Evolutionary conservation across 2,888 invertebrate species (phyloP), one percentile per base, ranked within the genome.

Genomic region (Limnephilus marmoratus): DNA sequence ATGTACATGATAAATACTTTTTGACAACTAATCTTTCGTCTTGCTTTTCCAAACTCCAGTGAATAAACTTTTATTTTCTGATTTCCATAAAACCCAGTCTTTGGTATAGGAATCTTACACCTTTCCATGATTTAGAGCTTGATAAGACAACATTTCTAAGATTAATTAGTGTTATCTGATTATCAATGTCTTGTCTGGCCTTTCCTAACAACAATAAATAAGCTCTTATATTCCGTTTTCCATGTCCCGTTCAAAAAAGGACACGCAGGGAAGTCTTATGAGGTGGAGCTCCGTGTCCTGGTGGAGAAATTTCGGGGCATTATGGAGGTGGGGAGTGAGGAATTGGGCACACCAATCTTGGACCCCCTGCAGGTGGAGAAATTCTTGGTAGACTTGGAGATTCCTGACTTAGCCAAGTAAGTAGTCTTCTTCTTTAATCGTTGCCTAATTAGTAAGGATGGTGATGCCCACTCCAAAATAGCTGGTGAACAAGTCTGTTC

Each of bases 301-400:
- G 18, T 92, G 37, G 93, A 93, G 83, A 93, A 90, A 82, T 86
- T 93, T 31, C 85, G 93, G 82, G 88, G 85, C 2, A 81, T 90
- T 31, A 83, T 93, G 31, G 45, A 34, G 9, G 68, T 31, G 18
- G 93, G 93, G 12, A 80, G 88, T 18, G 83, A 53, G 9, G 91
- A 89, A 41, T 41, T 85, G 4, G 90, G 81, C 11, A 92, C 92
- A 34, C 93, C 93, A 31, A 80, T 92, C 18, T 80, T 93, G 31
- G 93, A 92, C 31, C 93, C 93, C 13, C 83, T 83, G 68, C 85
- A 41, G 12, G 29, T 49, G 18, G 90, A 85, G 11, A 68, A 7
- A 2, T 53, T 34, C 12, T 31, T 68, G 29, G n/a, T 91, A 49
- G 31, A 91, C 80, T 18, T 85, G 18, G 45, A 85, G 31, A 34